phyloP scores from a whole-genome alignment of 1,140 invertebrate species.

The Ladona fulva region DNA sequence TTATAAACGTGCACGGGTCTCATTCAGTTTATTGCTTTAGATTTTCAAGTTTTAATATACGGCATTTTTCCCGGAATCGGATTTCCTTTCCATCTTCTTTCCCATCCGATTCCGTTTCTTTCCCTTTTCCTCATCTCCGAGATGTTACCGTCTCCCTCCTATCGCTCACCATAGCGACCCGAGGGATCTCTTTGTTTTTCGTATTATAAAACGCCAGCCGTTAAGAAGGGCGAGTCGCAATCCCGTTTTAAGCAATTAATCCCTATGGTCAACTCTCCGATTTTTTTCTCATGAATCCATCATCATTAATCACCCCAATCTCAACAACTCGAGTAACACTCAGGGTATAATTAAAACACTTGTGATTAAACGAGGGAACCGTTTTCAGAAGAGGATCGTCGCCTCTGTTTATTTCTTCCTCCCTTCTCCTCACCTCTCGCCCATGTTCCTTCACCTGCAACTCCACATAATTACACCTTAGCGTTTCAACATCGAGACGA shows the following conservation, averaged over 20 bases:
- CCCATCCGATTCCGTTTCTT: background rate
- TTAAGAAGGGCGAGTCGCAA: background rate
- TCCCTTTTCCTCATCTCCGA: background rate
- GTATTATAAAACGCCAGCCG: background rate
- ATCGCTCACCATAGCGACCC: background rate
- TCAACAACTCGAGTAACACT: background rate
- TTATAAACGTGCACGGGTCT: too few relatives aligned
- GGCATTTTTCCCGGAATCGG: too few relatives aligned
- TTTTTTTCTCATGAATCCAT: background rate
- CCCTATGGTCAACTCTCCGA: background rate
- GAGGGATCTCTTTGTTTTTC: background rate
- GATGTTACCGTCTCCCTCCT: background rate
- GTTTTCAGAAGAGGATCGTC: background rate
- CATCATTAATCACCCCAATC: background rate
- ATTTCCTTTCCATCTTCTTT: background rate
- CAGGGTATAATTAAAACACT: background rate
- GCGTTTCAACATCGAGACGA: too few relatives aligned
- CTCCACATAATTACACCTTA: too few relatives aligned
- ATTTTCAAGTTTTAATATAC: too few relatives aligned
- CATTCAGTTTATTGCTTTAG: too few relatives aligned
- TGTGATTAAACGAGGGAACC: background rate
- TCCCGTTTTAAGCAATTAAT: slow-evolving; percentile 10
- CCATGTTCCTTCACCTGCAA: too few relatives aligned
- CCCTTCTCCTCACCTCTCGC: too few relatives aligned
- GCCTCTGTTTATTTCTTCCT: too few relatives aligned